Evolutionary conservation across 1,140 invertebrate species (phyloP), one percentile per base, ranked within the genome.

Genomic region (Neodiprion pinetum): DNA sequence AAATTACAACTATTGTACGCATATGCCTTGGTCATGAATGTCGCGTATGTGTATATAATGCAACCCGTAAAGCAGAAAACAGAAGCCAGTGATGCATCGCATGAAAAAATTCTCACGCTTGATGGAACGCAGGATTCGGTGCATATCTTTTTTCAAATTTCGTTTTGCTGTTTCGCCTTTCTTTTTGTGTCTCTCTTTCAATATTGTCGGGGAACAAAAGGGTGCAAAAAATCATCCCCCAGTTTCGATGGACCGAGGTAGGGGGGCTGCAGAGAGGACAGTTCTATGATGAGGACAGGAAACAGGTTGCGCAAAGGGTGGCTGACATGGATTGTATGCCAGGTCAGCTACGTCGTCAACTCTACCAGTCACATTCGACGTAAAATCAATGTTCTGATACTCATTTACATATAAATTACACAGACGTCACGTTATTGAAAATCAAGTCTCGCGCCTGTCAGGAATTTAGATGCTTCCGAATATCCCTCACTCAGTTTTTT

Each of bases 321-420:
- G 53, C 53, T 61, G 53, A 61, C 53, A 17, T 61, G 53, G 53
- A 61, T 61, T 61, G 53, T 61, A 4, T 61, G 53, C 5, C 53
- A 9, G 53, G 53, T 61, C 53, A 5, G 53, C 53, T 61, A 61
- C 7, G 53, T 61, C 53, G 53, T 61, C 53, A 61, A 61, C 53
- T 61, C 53, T 61, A 9, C 53, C 53, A 61, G 53, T 61, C 53
- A 61, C 53, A 61, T 61, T 61, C n/a, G 53, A 61, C 53, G 9
- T 61, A 61, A 61, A 61, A 61, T 61, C 53, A 61, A 61, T 61
- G 53, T 61, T 61, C 53, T 61, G 8, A 61, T 61, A 61, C 53
- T 61, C 53, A 61, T 61, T 61, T 61, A 61, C 53, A 61, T 61
- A 61, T 9, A 61, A 61, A 61, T 61, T 61, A 61, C n/a, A 61